Evolutionary conservation across 2,797 vertebrate species (phyloP), one percentile per base, ranked within the genome.

Genomic region (Sciaenops ocellatus): DNA sequence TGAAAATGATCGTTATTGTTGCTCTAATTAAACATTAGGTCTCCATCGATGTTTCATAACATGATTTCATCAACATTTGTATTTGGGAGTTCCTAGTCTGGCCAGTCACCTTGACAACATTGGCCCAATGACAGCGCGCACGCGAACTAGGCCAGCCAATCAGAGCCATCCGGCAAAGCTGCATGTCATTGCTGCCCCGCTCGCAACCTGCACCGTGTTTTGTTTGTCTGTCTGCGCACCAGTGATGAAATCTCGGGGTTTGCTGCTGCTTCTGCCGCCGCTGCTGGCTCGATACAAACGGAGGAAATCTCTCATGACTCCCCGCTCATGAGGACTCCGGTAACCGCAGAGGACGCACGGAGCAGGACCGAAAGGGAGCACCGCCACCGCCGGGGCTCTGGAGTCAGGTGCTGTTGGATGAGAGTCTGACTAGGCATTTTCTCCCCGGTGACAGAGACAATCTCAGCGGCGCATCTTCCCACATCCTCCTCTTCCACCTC

Each of bases 61-160:
- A 69, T 0, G 18, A 57, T 81, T 72, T 62, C 59, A 34, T 70
- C 73, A 65, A 47, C 55, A 69, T 89, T 86, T 80, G 80, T 86
- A 84, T 84, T 83, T 85, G 85, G 88, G 89, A 87, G 78, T 89
- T 88, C 80, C 82, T 88, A 92, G 91, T 94, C 93, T 94, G 90
- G 84, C 93, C 93, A 91, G 92, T 90, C 92, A 95, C 94, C 94
- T 94, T 95, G 93, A 95, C 94, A 93, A 95, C 93, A 95, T 94
- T 91, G 89, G 93, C 90, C 94, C 94, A 95, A 95, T 95, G 89
- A 93, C 90, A 91, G 90, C 89, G 89, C 91, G 57, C 86, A 93
- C 89, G 89, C 90, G 86, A 93, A 93, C 80, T 88, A 91, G 89
- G 91, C 85, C 90, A 93, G 93, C 93, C 93, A 95, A 95, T 94